Evolutionary conservation across 2,113 vertebrate genomes (phyloP).

Genomic region (Abramis brama): DNA sequence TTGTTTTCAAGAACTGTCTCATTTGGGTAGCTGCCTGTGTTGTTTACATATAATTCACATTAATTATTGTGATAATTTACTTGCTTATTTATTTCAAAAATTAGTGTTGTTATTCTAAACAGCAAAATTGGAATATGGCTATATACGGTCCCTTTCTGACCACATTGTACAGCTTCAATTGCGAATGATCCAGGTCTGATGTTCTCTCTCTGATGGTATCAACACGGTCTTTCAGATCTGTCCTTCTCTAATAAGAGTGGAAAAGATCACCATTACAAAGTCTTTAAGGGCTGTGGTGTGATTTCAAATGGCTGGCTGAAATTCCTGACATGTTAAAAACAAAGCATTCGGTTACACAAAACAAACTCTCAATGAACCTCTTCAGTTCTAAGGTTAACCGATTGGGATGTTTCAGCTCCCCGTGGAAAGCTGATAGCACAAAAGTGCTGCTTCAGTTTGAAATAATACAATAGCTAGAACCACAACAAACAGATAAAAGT

Average conservation of each 20-base stretch:
- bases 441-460: conserved; percentile 53
- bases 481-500: conserved; percentile 50
- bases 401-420: background rate
- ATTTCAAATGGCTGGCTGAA: conserved; percentile 41
- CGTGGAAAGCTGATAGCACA: background rate
- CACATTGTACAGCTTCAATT: conserved; percentile 7
- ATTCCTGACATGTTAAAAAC: conserved; percentile 43
- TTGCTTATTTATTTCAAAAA: conserved; percentile 12
- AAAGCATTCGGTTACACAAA: conserved; percentile 49
- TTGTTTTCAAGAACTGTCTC: conserved; percentile 25
- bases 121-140: conserved; percentile 18
- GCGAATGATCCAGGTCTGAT: background rate
- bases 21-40: conserved; percentile 48
- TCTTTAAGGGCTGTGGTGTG: conserved; percentile 47
- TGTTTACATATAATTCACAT: background rate
- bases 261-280: conserved; percentile 36
- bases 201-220: conserved; percentile 8
- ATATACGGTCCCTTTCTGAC: conserved; percentile 9
- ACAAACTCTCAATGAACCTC: conserved; percentile 51
- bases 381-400: conserved; percentile 40
- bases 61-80: background rate
- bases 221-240: conserved; percentile 7
- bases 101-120: conserved; percentile 6
- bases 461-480: conserved; percentile 57
- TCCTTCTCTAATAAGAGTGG: conserved; percentile 16